Conservation (phyloP, 1,140 invertebrate species). For the Hyles vespertilio region DNA sequence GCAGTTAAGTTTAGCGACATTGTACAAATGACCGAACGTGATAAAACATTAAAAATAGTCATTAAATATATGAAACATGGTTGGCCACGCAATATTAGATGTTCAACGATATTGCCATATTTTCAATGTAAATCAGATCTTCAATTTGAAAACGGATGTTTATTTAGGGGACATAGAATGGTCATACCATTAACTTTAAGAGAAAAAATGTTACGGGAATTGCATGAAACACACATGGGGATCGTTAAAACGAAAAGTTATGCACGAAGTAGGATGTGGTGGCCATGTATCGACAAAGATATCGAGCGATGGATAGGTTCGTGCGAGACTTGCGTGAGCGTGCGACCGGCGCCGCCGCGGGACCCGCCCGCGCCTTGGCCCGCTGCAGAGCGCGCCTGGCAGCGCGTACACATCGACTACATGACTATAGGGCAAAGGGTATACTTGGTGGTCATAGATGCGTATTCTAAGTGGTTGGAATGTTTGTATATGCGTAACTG, state of each 20-base stretch:
- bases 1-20: conserved; percentile 9
- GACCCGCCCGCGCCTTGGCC: too few species aligned
- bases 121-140: neutral
- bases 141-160: too few species aligned
- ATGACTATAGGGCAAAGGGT: too few species aligned
- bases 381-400: too few species aligned
- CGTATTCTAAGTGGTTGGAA: neutral
- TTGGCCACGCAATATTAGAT: conserved; percentile 19
- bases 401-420: too few species aligned
- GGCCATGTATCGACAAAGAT: conserved; percentile 8
- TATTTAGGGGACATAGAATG: too few species aligned
- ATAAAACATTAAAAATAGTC: conserved; percentile 4
- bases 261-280: conserved; percentile 28
- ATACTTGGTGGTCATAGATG: too few species aligned
- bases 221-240: too few species aligned
- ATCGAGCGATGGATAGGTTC: conserved; percentile 17
- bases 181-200: too few species aligned
- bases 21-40: conserved; percentile 5
- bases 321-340: neutral
- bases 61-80: conserved; percentile 2
- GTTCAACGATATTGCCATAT: conserved; percentile 15
- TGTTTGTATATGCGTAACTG: neutral
- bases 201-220: too few species aligned
- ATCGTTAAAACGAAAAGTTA: neutral
- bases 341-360: too few species aligned